phyloP scores from a whole-genome alignment of 2,888 invertebrate genomes.

The Parnassius mnemosyne region DNA sequence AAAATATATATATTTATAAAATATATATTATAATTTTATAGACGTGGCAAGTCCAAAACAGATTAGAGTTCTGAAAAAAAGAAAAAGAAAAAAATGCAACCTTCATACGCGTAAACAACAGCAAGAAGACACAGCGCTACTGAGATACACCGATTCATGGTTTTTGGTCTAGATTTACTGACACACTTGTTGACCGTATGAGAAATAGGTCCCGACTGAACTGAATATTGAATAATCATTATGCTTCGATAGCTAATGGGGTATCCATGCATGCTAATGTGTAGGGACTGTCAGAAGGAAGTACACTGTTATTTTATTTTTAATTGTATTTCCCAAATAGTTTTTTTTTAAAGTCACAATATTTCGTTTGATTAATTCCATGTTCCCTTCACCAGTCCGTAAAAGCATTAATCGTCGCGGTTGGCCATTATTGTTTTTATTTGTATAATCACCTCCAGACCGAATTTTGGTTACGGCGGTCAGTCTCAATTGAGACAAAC shows the following conservation, averaged over 20 bases:
- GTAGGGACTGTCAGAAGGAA: not conserved
- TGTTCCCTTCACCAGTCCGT: too few species aligned
- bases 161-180: constrained; percentile 25
- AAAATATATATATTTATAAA: too few species aligned
- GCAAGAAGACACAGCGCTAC: constrained; percentile 45
- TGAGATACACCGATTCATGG: constrained; percentile 44
- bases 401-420: too few species aligned
- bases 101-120: constrained; percentile 50
- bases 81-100: constrained; percentile 38
- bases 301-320: too few species aligned
- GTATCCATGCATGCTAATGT: constrained; percentile 1
- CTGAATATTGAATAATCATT: constrained; percentile 8
- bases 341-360: too few species aligned
- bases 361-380: too few species aligned
- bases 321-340: too few species aligned
- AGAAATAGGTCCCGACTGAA: constrained; percentile 16
- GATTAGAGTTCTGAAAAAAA: constrained; percentile 35
- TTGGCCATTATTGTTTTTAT: too few species aligned
- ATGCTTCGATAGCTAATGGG: not conserved
- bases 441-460: too few species aligned
- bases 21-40: not conserved
- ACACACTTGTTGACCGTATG: constrained; percentile 19
- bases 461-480: too few species aligned
- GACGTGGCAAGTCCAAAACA: constrained; percentile 37
- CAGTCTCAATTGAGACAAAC: too few species aligned